These are phyloP conservation scores for Poeciliopsis paucimaculata DNA, from an alignment of 2,797 vertebrate species.

Conservation along the genomic window DNA sequence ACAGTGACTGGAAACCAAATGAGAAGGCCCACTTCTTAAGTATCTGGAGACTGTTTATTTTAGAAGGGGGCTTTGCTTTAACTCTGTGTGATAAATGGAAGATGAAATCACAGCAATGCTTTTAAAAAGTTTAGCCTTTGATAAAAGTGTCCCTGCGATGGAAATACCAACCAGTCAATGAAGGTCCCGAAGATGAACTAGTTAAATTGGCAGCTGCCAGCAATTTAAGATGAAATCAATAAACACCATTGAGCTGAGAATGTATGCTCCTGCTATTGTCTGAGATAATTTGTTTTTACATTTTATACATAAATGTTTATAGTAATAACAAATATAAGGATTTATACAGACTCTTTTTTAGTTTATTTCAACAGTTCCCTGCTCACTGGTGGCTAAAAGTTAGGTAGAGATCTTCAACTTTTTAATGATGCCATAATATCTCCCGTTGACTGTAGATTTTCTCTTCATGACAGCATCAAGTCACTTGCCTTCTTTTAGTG, in stretches of 20 bases:
- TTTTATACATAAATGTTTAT: background rate
- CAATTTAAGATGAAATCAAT: background rate
- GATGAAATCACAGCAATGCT: background rate
- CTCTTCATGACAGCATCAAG: conserved; percentile 51
- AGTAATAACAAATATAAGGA: background rate
- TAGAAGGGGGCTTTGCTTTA: background rate
- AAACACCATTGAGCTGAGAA: background rate
- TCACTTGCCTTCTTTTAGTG: conserved; percentile 58
- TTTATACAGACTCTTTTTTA: background rate
- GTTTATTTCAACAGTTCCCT: background rate
- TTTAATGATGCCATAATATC: conserved; percentile 54
- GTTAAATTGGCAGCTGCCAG: background rate
- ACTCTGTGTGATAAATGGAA: background rate
- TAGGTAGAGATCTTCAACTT: conserved; percentile 13
- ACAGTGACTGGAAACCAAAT: background rate
- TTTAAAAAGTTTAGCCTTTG: background rate
- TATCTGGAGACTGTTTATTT: background rate
- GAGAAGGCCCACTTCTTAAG: background rate
- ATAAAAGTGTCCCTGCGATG: background rate
- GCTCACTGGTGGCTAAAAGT: background rate
- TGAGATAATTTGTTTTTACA: background rate
- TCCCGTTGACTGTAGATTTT: conserved; percentile 48
- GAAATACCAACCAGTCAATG: background rate
- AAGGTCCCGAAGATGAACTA: background rate
- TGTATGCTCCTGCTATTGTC: background rate